Evolutionary conservation across 2,888 invertebrate genomes (phyloP).

Genomic region (Zhuqinia jingwanae): DNA sequence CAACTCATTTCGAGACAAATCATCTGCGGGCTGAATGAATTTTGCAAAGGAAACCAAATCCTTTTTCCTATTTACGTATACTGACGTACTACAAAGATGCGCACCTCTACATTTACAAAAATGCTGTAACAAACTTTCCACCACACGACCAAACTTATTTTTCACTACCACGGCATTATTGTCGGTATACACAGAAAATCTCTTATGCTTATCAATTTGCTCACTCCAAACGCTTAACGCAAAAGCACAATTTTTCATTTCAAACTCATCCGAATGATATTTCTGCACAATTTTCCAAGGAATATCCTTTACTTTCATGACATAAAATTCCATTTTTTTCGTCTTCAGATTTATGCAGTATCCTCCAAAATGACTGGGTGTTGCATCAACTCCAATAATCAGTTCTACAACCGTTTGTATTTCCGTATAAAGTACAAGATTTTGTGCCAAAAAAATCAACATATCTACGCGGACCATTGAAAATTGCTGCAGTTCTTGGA

Average conservation of each 20-base stretch:
- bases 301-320: neutral
- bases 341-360: conserved; percentile 44
- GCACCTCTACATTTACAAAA: conserved; percentile 24
- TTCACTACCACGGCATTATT: conserved; percentile 10
- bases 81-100: neutral
- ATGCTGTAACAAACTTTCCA: conserved; percentile 31
- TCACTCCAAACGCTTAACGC: conserved; percentile 53
- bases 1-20: conserved; percentile 29
- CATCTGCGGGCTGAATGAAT: conserved; percentile 59
- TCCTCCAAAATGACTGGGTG: conserved; percentile 46
- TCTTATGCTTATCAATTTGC: conserved; percentile 1
- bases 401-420: too few species aligned
- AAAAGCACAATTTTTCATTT: conserved; percentile 62
- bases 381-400: conserved; percentile 62
- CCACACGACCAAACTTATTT: conserved; percentile 30
- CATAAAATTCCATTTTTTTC: conserved; percentile 45
- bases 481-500: conserved; percentile 26
- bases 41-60: conserved; percentile 32
- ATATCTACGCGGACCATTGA: neutral
- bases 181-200: conserved; percentile 53
- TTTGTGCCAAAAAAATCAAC: conserved; percentile 8
- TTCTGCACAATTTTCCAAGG: conserved; percentile 13
- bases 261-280: conserved; percentile 49
- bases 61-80: conserved; percentile 12
- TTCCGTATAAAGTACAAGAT: conserved; percentile 25